Evolutionary conservation across 2,797 vertebrate genomes (phyloP), one percentile per base, ranked within the genome.

Genomic region (Semaprochilodus insignis): DNA sequence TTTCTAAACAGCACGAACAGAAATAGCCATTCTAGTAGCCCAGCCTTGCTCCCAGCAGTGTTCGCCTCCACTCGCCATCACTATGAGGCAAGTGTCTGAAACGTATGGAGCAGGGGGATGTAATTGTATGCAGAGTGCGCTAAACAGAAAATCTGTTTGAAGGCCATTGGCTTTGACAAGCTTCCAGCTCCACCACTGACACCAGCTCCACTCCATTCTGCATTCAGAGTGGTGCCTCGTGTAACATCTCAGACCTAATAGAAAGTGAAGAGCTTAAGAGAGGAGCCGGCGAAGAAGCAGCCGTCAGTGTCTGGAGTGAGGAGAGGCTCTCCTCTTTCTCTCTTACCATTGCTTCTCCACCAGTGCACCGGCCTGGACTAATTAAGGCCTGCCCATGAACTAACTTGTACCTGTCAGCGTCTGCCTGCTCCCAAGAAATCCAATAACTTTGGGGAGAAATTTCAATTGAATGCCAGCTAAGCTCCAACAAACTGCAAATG

Each of bases 401-500:
- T 92, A 92, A 93, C 93, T 91, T 93, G 93, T 94, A 92, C 91
- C 92, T 93, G 94, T 94, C 93, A 91, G 85, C 86, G 85, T 91
- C 88, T 83, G 87, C 89, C 78, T 19, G 75, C 89, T 91, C 88
- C 84, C 85, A 81, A 91, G 86, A 92, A 83, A 91, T 90, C 93
- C 93, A 89, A 86, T 88, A 92, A 94, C 90, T 92, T 91, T 40
- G 60, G 67, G 91, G 91, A 87, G 92, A 90, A 91, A 93, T 94
- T 94, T 91, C 90, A 91, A 91, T 90, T 90, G 93, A 94, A 92
- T 87, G 88, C 91, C 92, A 91, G 91, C 87, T 90, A 92, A 92
- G 91, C 92, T 92, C 86, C 85, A 89, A 88, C 90, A 93, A 91
- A 91, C 91, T 90, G 88, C 91, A 93, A 93, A 93, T 92, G 89